Evolutionary conservation across 92 coral and sea anemone species (phyloP), one percentile per base, ranked within the genome.

Genomic region (Porites divaricata): DNA sequence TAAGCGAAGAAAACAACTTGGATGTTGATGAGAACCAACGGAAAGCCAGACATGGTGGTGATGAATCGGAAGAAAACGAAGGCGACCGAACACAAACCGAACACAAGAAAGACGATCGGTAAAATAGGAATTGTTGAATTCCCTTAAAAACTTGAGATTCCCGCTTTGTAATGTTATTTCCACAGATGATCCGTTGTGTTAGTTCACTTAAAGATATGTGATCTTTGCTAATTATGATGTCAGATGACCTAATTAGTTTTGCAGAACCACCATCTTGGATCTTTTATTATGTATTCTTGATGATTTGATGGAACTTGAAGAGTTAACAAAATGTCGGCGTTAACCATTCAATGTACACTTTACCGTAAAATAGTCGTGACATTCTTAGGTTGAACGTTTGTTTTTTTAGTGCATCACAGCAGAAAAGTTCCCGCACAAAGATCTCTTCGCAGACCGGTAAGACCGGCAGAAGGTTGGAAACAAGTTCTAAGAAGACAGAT

Each of bases 401-500:
- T 13, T 22, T 61, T 62, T 35, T 48, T n/a, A 72, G 79, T 51
- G 62, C 49, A 41, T 63, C 62, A 71, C 58, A 50, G 13, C 54
- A 10, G 10, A 49, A 71, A 61, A 72, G 28, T 25, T 22, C 70
- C 4, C 25, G 5, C 13, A 4, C 52, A 70, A 81, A 70, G 53
- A 20, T 35, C 53, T 22, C 76, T 20, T 23, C 77, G 28, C 65
- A 80, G 65, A 49, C 74, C 53, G 28, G 53, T 9, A 23, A 12
- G 72, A 15, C 76, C 6, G 67, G 64, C 74, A 21, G 28, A 23
- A 24, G 53, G 5, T 21, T 26, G 45, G 72, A 13, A 50, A 13
- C 71, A 5, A 77, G 85, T 58, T 23, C 74, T 11, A 85, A 71
- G 53, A 70, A 19, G 35, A 80, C 66, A 19, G 81, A 72, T 14